Percentiles rank a stretch among this genome's conserved stretches.
These are phyloP conservation scores for Ligdia adustata DNA, from an alignment of 2,888 invertebrate species.

Conservation along the genomic window DNA sequence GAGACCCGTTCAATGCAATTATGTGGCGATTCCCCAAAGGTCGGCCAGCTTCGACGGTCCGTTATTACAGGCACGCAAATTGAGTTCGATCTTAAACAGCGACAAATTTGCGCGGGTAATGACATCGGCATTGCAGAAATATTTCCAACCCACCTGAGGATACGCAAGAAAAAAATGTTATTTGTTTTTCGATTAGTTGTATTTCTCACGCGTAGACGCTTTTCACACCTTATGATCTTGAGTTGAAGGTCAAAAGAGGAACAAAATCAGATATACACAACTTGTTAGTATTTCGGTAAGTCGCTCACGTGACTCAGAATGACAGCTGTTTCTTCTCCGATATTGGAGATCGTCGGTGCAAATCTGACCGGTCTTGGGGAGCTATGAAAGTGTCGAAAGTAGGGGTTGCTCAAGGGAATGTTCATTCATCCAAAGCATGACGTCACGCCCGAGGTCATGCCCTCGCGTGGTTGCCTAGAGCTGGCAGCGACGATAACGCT, in stretches of 20 bases:
- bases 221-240: no score
- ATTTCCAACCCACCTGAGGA: slow-evolving; percentile 5
- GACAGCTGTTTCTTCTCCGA: slow-evolving; percentile 63
- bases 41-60: slow-evolving; percentile 23
- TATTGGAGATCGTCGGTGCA: slow-evolving; percentile 59
- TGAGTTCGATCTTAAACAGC: slow-evolving; percentile 31
- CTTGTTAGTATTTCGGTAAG: no score
- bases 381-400: slow-evolving; percentile 32
- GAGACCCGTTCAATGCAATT: slow-evolving; percentile 27
- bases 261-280: background rate
- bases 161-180: slow-evolving; percentile 1
- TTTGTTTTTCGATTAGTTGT: background rate
- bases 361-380: slow-evolving; percentile 57
- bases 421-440: slow-evolving; percentile 77
- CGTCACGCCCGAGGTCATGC: slow-evolving; percentile 76
- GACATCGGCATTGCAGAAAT: slow-evolving; percentile 17
- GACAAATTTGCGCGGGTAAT: slow-evolving; percentile 28
- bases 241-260: background rate
- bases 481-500: slow-evolving; percentile 53
- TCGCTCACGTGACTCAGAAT: slow-evolving; percentile 40
- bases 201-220: background rate
- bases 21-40: slow-evolving; percentile 33
- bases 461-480: slow-evolving; percentile 59
- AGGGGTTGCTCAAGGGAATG: slow-evolving; percentile 53
- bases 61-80: slow-evolving; percentile 34